A percentile compares a stretch with the other conserved stretches of the same genome.
Conservation (phyloP, 2,113 vertebrate genomes). For the Dipodomys merriami region DNA sequence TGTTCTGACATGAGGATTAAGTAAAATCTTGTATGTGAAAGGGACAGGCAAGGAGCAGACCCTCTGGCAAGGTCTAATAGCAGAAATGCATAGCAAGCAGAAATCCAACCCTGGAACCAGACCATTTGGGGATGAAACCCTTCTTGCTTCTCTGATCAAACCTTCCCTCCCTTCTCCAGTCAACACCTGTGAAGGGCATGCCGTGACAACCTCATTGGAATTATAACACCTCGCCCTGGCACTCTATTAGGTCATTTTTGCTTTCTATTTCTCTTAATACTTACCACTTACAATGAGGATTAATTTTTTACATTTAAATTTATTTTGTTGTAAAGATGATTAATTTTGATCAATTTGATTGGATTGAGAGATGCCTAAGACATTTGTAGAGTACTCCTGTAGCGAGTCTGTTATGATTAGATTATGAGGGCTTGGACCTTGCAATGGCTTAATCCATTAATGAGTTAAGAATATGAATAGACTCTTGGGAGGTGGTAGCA, state of each 20-base stretch:
- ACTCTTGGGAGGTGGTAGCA: neutral
- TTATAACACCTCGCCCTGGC: rapidly evolving
- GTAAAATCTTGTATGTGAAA: neutral
- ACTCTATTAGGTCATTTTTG: neutral
- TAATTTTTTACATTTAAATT: neutral
- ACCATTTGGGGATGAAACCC: rapidly evolving
- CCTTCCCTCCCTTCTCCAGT: neutral
- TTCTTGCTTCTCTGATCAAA: neutral
- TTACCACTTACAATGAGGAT: neutral
- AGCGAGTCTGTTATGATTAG: neutral
- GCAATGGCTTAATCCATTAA: neutral
- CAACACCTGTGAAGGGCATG: neutral
- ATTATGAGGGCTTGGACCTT: neutral
- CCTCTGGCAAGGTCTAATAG: neutral
- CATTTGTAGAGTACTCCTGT: neutral
- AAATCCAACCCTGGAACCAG: rapidly evolving
- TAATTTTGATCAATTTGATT: neutral
- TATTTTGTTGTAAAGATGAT: neutral
- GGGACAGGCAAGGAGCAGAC: neutral
- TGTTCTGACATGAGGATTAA: neutral
- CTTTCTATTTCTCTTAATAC: neutral
- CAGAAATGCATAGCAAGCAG: neutral
- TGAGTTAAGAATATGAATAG: neutral
- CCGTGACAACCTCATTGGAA: neutral
- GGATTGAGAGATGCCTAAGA: neutral